Conservation (phyloP, 2,888 invertebrate genomes). For the Eupithecia inturbata region DNA sequence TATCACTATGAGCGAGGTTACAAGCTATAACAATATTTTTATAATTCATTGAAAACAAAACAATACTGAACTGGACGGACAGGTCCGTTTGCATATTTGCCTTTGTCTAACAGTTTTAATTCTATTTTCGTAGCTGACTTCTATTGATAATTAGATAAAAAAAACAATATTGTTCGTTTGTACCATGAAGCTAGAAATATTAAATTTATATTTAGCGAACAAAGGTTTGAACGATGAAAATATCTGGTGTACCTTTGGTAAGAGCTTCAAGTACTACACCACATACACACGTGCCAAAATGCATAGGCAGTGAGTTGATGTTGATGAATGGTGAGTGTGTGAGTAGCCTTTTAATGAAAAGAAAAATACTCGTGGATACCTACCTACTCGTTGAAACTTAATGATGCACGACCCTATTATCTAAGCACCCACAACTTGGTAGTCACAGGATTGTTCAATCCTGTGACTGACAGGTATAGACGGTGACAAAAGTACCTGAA, state of each 20-base stretch:
- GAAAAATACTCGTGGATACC: neutral
- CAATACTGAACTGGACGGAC: slow-evolving; percentile 35
- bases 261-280: no score
- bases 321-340: neutral
- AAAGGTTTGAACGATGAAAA: neutral
- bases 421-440: neutral
- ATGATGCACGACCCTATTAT: neutral
- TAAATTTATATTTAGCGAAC: neutral
- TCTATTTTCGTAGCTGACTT: neutral
- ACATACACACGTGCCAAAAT: no score
- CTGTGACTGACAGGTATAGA: neutral
- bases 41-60: slow-evolving; percentile 38
- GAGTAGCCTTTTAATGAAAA: neutral
- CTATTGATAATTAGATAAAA: no score
- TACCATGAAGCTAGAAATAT: neutral
- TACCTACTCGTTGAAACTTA: neutral
- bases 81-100: slow-evolving; percentile 36
- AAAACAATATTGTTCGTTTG: neutral
- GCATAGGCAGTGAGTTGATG: neutral
- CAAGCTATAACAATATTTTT: slow-evolving; percentile 7
- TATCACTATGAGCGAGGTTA: neutral
- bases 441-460: neutral
- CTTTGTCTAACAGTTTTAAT: neutral
- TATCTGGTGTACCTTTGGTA: no score
- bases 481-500: neutral